Evolutionary conservation across 2,113 vertebrate species (phyloP).

Genomic region (Chunga burmeisteri): DNA sequence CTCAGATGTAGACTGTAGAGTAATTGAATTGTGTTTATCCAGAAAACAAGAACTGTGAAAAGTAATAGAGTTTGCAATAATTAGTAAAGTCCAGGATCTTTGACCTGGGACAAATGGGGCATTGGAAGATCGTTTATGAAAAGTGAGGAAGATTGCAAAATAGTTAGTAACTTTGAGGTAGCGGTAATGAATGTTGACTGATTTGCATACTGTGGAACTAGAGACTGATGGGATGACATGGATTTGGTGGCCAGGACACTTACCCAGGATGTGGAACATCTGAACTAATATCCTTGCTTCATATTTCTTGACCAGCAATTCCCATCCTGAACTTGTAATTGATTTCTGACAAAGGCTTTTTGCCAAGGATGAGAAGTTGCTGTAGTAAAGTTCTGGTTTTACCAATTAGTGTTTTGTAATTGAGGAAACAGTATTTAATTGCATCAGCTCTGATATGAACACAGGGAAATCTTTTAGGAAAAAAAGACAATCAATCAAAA

Average conservation of each 20-base stretch:
- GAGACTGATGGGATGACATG: not conserved
- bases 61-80: not conserved
- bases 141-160: not conserved
- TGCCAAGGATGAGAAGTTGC: not conserved
- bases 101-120: not conserved
- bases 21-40: not conserved
- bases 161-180: not conserved
- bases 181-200: not conserved
- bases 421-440: not conserved
- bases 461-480: not conserved
- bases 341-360: not conserved
- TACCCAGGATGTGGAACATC: not conserved
- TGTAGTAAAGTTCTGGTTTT: not conserved
- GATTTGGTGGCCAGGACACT: not conserved
- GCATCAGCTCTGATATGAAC: not conserved
- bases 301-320: not conserved
- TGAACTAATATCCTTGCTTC: not conserved
- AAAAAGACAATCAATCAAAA: not conserved
- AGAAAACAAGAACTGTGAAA: not conserved
- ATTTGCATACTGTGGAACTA: not conserved
- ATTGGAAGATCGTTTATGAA: not conserved
- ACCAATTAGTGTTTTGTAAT: not conserved
- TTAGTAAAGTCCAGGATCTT: not conserved
- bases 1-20: not conserved
- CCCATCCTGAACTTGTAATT: not conserved